Evolutionary conservation across 2,113 vertebrate genomes (phyloP), one percentile per base, ranked within the genome.

Genomic region (Hypocryptadius cinnamomeus): DNA sequence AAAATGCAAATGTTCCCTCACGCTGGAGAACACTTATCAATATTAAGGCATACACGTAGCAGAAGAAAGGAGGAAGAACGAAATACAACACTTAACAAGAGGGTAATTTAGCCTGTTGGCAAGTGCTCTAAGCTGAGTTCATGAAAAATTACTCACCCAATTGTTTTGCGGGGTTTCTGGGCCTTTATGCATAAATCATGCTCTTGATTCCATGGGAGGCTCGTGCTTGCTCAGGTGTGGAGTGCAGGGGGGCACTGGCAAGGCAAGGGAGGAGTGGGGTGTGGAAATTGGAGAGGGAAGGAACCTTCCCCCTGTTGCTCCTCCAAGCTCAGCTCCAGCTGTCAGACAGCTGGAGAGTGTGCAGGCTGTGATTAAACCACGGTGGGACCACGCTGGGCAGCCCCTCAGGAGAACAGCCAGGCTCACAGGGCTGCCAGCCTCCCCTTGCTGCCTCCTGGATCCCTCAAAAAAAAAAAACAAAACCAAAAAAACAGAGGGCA

Each of bases 21-120:
- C 51, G 91, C 92, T 51, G 37, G 78, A 85, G 93, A 96, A 91
- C 89, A 93, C 94, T 96, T 97, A 96, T 97, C 96, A 96, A 97
- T 98, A 97, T 97, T 97, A 95, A 97, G 95, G 95, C 95, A 69
- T 90, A 95, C 95, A 96, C 4, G 12, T 85, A 87, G 95, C 89
- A 97, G 96, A 97, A 97, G 96, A 97, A 97, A 97, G 93, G 85
- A 76, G 82, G 87, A 94, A 95, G 94, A 96, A 95, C 94, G 96
- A 96, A 91, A 94, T 90, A 93, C 96, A 96, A 92, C 96, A 84
- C 91, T 97, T 94, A 96, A 97, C 95, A 96, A 96, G 97, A 97
- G 92, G 79, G 94, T 96, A 96, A 96, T 97, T 97, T 91, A 94
- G 95, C 92, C 96, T 87, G 74, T 95, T 97, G 97, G 97, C 97